phyloP scores from a whole-genome alignment of 2,113 vertebrate genomes.

The Muntiacus muntjak region DNA sequence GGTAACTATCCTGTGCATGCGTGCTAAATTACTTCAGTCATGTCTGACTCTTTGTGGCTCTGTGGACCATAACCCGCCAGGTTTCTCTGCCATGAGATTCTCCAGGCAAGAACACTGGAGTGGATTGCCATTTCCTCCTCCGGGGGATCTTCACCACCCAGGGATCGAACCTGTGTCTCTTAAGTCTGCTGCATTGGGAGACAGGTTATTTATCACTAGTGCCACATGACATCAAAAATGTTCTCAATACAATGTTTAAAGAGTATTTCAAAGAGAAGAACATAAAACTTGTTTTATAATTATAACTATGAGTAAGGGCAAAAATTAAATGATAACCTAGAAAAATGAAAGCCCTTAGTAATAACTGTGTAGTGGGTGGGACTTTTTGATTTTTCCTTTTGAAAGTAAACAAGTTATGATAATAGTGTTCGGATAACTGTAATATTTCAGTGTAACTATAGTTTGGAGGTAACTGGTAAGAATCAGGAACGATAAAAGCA shows the following conservation, averaged over 20 bases:
- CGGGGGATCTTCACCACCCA: background rate
- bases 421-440: background rate
- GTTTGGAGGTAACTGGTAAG: background rate
- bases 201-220: background rate
- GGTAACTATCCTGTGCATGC: background rate
- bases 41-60: background rate
- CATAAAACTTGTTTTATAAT: background rate
- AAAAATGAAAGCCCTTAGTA: background rate
- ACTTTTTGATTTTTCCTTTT: background rate
- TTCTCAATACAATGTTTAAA: background rate
- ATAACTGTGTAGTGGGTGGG: background rate
- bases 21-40: background rate
- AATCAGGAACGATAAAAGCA: background rate
- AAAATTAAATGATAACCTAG: background rate
- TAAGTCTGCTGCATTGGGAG: background rate
- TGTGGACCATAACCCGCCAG: background rate
- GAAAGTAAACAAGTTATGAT: background rate
- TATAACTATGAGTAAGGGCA: background rate
- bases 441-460: background rate
- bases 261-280: background rate
- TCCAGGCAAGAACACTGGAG: background rate
- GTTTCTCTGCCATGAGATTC: background rate
- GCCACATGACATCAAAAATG: background rate
- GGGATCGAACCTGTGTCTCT: rapidly evolving
- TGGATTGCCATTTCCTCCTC: background rate